Percentiles rank a stretch among this genome's conserved stretches.
Evolutionary conservation across 2,888 invertebrate genomes (phyloP).

Genomic region (Mythimna loreyi): DNA sequence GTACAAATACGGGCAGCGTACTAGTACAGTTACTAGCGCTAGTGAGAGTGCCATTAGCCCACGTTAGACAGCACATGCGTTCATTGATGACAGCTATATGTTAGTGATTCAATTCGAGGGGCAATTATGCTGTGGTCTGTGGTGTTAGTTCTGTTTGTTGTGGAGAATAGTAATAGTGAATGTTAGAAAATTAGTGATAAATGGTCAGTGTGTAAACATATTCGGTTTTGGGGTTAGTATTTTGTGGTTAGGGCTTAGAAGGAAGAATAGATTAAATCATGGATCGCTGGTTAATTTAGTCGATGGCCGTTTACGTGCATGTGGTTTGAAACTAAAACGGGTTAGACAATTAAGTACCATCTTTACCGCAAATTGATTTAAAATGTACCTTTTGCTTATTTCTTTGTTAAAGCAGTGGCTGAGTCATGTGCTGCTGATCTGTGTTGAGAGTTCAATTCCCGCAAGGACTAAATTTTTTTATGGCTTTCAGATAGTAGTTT

Average conservation of each 20-base stretch:
- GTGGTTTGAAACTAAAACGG: background rate
- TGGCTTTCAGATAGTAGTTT: no score
- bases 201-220: constrained; percentile 21
- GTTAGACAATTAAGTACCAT: background rate
- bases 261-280: constrained; percentile 5
- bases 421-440: no score
- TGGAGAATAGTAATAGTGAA: constrained; percentile 29
- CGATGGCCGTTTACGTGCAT: background rate
- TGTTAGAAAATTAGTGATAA: constrained; percentile 42
- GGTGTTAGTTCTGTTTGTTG: constrained; percentile 46
- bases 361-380: background rate
- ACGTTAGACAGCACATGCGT: constrained; percentile 50
- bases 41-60: constrained; percentile 63
- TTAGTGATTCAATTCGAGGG: constrained; percentile 50
- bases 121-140: constrained; percentile 51
- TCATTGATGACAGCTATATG: constrained; percentile 59
- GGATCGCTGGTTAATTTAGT: background rate
- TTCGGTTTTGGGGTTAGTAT: constrained; percentile 23
- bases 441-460: no score
- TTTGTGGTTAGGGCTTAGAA: constrained; percentile 32
- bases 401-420: no score
- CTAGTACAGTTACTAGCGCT: constrained; percentile 30
- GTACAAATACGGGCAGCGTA: constrained; percentile 53
- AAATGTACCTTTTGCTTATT: background rate
- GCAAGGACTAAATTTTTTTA: no score